Evolutionary conservation across 2,888 invertebrate genomes (phyloP).

Genomic region (Allolobophora icterica): DNA sequence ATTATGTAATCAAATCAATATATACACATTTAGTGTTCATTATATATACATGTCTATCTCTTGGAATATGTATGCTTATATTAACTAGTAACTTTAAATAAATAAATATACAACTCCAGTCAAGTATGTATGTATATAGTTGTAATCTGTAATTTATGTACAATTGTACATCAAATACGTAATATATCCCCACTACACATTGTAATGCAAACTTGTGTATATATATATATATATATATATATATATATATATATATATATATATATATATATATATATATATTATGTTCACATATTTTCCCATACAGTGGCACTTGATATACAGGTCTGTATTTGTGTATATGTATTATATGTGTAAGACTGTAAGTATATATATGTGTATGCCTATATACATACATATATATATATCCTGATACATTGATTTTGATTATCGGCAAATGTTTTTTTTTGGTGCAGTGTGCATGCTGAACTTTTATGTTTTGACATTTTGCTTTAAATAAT

Average conservation of each 20-base stretch:
- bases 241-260: no score
- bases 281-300: background rate
- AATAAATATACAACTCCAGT: background rate
- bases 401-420: background rate
- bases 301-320: background rate
- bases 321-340: no score
- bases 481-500: slow-evolving; percentile 17
- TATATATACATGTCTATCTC: background rate
- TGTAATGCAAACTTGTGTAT: background rate
- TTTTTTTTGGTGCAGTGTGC: background rate
- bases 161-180: background rate
- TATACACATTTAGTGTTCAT: background rate
- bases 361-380: background rate
- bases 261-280: background rate
- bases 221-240: background rate
- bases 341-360: background rate
- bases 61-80: background rate
- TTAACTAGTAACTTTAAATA: background rate
- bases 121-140: background rate
- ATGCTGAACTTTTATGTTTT: background rate
- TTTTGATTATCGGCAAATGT: background rate
- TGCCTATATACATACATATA: no score
- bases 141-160: background rate
- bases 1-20: background rate
- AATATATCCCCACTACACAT: background rate